A percentile compares a stretch with the other conserved stretches of the same genome.
phyloP scores from a whole-genome alignment of 2,797 vertebrate genomes.

The Amphiprion clarkii region DNA sequence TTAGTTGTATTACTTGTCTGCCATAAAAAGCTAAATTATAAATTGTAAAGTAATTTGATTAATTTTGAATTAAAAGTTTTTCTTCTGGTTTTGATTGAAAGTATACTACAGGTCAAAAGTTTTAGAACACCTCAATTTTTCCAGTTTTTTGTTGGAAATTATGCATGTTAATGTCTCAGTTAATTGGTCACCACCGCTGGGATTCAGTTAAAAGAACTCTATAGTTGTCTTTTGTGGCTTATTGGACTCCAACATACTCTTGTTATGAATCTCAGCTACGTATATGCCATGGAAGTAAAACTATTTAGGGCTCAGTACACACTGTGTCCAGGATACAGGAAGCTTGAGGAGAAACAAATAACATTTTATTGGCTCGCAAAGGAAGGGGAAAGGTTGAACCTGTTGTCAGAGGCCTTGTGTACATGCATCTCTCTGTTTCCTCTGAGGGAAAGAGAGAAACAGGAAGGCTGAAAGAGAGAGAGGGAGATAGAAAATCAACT shows the following conservation, averaged over 20 bases:
- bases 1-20: no score
- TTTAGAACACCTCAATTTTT: no score
- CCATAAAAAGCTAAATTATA: no score
- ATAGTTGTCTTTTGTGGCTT: background rate
- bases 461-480: conserved; percentile 51
- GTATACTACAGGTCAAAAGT: no score
- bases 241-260: background rate
- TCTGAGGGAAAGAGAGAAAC: conserved; percentile 54
- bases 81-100: no score
- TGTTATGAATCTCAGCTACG: background rate
- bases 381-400: conserved; percentile 51
- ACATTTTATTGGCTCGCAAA: conserved; percentile 50
- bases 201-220: conserved; percentile 1
- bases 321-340: conserved; percentile 48
- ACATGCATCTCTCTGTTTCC: conserved; percentile 57
- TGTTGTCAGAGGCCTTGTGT: conserved; percentile 56
- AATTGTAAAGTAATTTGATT: no score
- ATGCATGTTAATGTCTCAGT: background rate
- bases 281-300: conserved; percentile 21
- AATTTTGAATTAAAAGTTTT: no score
- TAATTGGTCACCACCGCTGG: background rate
- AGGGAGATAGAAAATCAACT: conserved; percentile 53
- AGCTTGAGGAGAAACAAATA: conserved; percentile 53
- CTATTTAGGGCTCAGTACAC: conserved; percentile 22
- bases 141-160: no score